phyloP scores from a whole-genome alignment of 1,140 invertebrate genomes.

The Piezodorus guildinii region DNA sequence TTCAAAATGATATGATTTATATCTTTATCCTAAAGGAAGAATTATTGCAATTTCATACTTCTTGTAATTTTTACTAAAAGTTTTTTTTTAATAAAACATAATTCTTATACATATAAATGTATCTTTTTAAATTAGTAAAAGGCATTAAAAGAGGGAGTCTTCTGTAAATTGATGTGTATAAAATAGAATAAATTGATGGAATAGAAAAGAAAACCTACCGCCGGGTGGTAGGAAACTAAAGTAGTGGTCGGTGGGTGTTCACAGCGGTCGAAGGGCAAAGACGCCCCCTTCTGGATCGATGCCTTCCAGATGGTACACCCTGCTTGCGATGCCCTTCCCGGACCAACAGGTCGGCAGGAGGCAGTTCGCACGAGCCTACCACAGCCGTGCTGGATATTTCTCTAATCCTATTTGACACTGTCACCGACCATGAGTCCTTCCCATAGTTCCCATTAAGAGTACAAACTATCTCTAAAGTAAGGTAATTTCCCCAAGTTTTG shows the following conservation, averaged over 20 bases:
- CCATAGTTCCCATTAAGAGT: conserved; percentile 15
- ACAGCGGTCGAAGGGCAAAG: conserved; percentile 30
- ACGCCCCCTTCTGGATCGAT: conserved; percentile 38
- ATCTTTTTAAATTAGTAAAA: no score
- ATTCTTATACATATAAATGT: no score
- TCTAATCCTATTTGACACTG: conserved; percentile 46
- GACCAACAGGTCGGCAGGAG: conserved; percentile 78
- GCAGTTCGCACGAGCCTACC: conserved; percentile 62
- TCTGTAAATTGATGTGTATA: no score
- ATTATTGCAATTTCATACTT: no score
- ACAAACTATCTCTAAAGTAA: conserved; percentile 12
- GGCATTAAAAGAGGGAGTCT: no score
- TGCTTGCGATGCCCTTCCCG: conserved; percentile 79
- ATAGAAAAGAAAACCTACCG: no score
- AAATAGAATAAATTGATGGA: no score
- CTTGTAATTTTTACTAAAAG: no score
- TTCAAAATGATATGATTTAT: no score
- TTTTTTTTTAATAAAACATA: no score
- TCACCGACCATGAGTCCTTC: conserved; percentile 12
- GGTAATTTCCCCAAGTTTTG: not conserved
- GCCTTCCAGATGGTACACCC: conserved; percentile 74
- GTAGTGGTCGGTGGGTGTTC: not conserved
- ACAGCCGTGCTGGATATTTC: conserved; percentile 71
- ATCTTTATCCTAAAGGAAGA: no score
- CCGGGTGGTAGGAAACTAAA: no score